These are phyloP conservation scores for Nycticorax nycticorax DNA, from an alignment of 2,113 vertebrate species.

Conservation along the genomic window DNA sequence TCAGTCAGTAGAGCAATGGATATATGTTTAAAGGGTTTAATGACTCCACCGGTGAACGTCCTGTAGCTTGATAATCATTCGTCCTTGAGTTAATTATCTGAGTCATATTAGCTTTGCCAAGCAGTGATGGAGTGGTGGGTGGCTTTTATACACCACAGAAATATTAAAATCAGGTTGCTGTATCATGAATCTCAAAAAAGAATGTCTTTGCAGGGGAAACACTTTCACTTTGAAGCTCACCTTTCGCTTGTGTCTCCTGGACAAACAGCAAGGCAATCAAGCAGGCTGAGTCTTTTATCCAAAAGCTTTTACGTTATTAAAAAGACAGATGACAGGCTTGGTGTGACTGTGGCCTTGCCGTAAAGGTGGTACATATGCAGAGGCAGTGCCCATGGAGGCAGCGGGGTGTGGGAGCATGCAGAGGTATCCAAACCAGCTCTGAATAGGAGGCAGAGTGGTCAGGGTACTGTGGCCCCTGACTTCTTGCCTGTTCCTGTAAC, in stretches of 20 bases:
- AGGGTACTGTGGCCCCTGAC: background rate
- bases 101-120: conserved; percentile 4
- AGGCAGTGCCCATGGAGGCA: background rate
- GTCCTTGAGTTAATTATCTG: conserved; percentile 30
- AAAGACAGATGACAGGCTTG: background rate
- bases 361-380: background rate
- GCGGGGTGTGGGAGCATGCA: background rate
- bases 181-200: background rate
- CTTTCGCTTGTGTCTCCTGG: background rate
- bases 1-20: background rate
- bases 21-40: conserved; percentile 11
- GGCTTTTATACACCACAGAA: background rate
- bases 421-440: background rate
- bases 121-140: background rate
- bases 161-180: background rate
- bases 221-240: background rate
- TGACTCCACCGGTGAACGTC: background rate
- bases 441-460: background rate
- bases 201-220: background rate
- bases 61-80: conserved; percentile 21
- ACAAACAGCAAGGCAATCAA: background rate
- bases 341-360: background rate
- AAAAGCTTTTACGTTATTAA: background rate
- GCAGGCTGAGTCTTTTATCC: background rate
- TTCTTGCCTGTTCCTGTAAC: background rate